A percentile compares a stretch with the other conserved stretches of the same genome.
phyloP scores from a whole-genome alignment of 2,888 invertebrate genomes.

The Aspidapion aeneum region DNA sequence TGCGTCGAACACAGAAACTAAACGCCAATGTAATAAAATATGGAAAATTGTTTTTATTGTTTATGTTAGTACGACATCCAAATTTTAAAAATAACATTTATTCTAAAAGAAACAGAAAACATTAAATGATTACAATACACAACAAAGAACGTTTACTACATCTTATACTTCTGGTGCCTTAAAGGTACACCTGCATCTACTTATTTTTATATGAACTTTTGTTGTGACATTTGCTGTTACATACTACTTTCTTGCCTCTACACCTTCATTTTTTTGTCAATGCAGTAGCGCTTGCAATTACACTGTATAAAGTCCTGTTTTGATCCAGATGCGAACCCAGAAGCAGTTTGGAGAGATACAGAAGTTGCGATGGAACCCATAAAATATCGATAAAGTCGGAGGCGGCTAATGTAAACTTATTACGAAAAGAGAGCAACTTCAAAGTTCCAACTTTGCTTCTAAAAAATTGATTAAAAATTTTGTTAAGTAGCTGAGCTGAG shows the following conservation, averaged over 20 bases:
- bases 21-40: no score
- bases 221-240: not conserved
- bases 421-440: constrained; percentile 13
- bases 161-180: no score
- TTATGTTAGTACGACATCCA: not conserved
- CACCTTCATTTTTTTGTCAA: constrained; percentile 11
- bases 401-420: constrained; percentile 17
- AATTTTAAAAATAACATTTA: no score
- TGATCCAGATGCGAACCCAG: no score
- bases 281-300: constrained; percentile 10
- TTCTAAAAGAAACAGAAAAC: not conserved
- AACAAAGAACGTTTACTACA: not conserved
- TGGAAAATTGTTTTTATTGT: not conserved
- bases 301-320: no score
- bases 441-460: constrained; percentile 14
- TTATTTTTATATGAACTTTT: not conserved
- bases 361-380: no score
- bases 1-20: not conserved
- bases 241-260: no score
- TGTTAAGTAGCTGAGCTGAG: constrained; percentile 6
- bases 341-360: no score
- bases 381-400: constrained; percentile 14
- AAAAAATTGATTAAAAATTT: constrained; percentile 12
- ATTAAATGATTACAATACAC: no score
- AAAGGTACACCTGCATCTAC: no score